Conservation (phyloP, 2,797 vertebrate genomes). For the Otolemur crassicaudatus region DNA sequence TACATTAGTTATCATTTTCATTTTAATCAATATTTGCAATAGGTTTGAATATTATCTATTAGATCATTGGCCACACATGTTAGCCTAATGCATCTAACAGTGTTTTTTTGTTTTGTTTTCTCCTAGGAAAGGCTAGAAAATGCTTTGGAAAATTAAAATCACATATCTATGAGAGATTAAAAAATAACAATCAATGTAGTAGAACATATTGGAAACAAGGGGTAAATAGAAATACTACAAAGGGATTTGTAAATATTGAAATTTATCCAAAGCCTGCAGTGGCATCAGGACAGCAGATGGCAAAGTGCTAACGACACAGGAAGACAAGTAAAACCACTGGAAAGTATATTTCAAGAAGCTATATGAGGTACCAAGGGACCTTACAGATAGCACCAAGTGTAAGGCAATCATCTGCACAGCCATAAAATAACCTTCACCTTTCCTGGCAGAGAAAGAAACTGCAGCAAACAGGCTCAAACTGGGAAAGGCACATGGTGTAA, state of each 20-base stretch:
- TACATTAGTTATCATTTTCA: not conserved
- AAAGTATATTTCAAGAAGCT: constrained; percentile 80
- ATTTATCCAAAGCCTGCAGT: constrained; percentile 60
- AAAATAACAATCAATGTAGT: not conserved
- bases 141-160: constrained; percentile 42
- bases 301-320: constrained; percentile 78
- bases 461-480: constrained; percentile 83
- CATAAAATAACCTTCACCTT: constrained; percentile 86
- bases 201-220: constrained; percentile 62
- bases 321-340: constrained; percentile 80
- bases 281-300: constrained; percentile 84
- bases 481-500: constrained; percentile 74
- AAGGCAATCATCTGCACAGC: constrained; percentile 78
- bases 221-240: not conserved
- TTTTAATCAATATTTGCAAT: not conserved
- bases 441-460: constrained; percentile 73
- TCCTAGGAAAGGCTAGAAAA: not conserved
- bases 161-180: not conserved
- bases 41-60: not conserved
- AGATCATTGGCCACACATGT: not conserved
- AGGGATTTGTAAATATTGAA: constrained; percentile 47
- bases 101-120: not conserved
- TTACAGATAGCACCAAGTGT: constrained; percentile 65
- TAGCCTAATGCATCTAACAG: not conserved
- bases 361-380: constrained; percentile 75